A percentile compares a stretch with the other conserved stretches of the same genome.
Evolutionary conservation across 1,140 invertebrate species (phyloP).

Genomic region (Metopolophium dirhodum): DNA sequence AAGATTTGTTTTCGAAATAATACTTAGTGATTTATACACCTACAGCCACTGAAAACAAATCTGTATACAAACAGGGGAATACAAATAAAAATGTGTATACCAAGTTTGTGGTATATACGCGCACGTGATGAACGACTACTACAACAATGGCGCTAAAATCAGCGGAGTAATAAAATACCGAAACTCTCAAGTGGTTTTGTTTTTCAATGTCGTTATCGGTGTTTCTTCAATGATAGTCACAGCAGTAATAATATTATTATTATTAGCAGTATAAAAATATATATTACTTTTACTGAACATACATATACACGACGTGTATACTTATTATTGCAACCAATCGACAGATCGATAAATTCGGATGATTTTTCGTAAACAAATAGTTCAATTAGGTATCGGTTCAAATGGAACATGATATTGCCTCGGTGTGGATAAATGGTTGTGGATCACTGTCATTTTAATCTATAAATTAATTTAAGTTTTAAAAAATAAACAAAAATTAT

Average conservation of each 20-base stretch:
- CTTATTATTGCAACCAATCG: too few species aligned
- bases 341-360: too few species aligned
- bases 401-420: background rate
- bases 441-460: background rate
- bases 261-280: background rate
- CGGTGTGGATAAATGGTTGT: too few species aligned
- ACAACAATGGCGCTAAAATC: background rate
- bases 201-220: background rate
- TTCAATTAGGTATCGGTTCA: background rate
- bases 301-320: background rate
- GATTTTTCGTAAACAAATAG: background rate
- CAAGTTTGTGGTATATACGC: background rate
- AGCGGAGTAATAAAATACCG: background rate
- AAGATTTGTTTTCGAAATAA: constrained; percentile 24
- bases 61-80: background rate
- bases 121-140: background rate
- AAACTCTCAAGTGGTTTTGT: background rate
- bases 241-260: background rate
- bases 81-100: constrained; percentile 3
- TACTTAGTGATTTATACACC: background rate
- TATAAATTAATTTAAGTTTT: too few species aligned
- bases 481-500: too few species aligned
- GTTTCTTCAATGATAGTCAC: background rate
- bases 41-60: background rate
- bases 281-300: background rate